These are phyloP conservation scores for Crotophaga sulcirostris DNA, from an alignment of 2,113 vertebrate species.

Conservation along the genomic window DNA sequence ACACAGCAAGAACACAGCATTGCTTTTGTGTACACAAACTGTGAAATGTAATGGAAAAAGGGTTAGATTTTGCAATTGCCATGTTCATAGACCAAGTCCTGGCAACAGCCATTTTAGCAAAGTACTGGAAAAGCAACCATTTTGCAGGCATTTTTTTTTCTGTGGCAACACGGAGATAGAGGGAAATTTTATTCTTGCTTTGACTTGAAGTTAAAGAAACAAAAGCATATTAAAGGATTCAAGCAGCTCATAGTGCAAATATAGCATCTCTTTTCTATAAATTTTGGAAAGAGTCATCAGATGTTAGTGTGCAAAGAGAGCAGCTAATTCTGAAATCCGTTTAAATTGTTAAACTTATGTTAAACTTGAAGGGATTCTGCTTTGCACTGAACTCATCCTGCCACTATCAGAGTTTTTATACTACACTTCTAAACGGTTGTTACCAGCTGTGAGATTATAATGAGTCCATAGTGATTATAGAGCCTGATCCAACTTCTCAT, in stretches of 20 bases:
- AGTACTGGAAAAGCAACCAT: neutral
- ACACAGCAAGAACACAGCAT: neutral
- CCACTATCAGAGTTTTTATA: neutral
- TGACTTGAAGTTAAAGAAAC: neutral
- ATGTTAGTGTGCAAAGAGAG: neutral
- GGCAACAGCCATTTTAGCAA: neutral
- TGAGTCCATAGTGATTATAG: constrained; percentile 25
- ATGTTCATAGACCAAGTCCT: neutral
- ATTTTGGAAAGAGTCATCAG: neutral
- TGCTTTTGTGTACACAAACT: neutral
- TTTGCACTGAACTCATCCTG: neutral
- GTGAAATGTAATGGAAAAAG: neutral
- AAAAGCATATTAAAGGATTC: neutral
- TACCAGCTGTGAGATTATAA: constrained; percentile 30
- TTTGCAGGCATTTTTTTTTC: neutral
- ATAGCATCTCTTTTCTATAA: neutral
- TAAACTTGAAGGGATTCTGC: neutral
- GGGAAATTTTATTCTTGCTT: neutral
- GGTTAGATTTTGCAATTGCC: neutral
- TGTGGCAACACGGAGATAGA: neutral
- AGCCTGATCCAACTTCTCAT: constrained; percentile 9
- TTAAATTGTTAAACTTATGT: constrained; percentile 4
- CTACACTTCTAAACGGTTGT: neutral
- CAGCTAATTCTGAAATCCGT: neutral
- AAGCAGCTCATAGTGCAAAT: neutral